Evolutionary conservation across 2,113 vertebrate species (phyloP).

Genomic region (Syngnathus floridae): DNA sequence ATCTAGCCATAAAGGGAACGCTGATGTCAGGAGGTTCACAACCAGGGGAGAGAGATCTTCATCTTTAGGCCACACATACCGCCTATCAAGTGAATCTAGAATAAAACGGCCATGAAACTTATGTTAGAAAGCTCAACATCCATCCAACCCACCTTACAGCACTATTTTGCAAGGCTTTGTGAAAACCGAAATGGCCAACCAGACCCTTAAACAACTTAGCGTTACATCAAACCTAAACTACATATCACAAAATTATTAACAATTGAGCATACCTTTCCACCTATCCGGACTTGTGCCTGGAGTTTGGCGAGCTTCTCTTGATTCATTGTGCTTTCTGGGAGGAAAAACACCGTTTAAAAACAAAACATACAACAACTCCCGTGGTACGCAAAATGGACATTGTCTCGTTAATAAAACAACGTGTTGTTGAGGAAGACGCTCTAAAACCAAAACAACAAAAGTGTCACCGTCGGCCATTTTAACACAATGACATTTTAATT

Average conservation of each 20-base stretch:
- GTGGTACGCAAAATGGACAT: neutral
- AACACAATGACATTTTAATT: neutral
- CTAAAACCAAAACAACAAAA: neutral
- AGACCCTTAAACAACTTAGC: neutral
- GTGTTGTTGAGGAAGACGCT: neutral
- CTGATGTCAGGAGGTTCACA: conserved; percentile 52
- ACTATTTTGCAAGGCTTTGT: neutral
- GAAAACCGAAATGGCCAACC: neutral
- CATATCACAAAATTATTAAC: neutral
- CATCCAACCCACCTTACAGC: neutral
- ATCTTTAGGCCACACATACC: neutral
- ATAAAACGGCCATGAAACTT: neutral
- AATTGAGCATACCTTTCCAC: conserved; percentile 82
- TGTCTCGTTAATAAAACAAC: neutral
- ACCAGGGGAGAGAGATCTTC: neutral
- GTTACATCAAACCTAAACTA: neutral
- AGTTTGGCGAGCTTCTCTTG: conserved; percentile 98
- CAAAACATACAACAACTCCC: neutral
- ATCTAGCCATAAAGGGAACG: conserved; percentile 51
- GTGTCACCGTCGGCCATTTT: neutral
- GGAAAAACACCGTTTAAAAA: conserved; percentile 3
- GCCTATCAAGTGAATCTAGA: neutral
- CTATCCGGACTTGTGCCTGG: conserved; percentile 98
- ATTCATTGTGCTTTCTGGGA: conserved; percentile 80
- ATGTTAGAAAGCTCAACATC: neutral